Evolutionary conservation across 2,797 vertebrate genomes (phyloP), one percentile per base, ranked within the genome.

Genomic region (Poeciliopsis infans): DNA sequence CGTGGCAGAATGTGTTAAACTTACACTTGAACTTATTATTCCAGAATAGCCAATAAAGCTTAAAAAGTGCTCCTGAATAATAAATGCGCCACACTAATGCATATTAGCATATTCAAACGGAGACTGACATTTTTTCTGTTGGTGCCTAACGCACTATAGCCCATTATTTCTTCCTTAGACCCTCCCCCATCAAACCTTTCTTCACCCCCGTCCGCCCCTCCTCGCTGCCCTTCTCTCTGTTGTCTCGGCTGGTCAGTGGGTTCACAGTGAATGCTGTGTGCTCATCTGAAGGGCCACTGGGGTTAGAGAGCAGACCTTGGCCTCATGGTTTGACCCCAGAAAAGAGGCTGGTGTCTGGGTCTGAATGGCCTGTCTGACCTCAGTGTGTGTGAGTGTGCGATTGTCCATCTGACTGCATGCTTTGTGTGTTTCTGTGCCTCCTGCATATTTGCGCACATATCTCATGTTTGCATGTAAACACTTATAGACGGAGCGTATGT

Each of bases 321-420:
- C 95, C 94, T 94, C 94, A 88, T 91, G 92, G 90, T 89, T 90
- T 95, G 94, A 95, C 94, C 95, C 90, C 83, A 59, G 85, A 92
- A 90, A 91, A 91, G 87, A 94, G 89, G 90, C 94, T 88, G 80
- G 85, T 93, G 95, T 95, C 95, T 95, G 94, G 92, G 86, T 90
- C 94, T 91, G 83, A 82, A 86, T 91, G 93, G 83, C 91, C 93
- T 91, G 92, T 95, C 94, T 95, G 93, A 93, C 93, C 93, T 87
- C 51, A 53, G 51, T 70, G 83, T 49, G 74, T 68, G 66, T 61
- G 61, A 75, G 53, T 59, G 79, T 82, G 68, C 71, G 83, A 66
- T 39, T 23, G 36, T 83, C 43, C 71, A 76, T 84, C 46, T 89
- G 83, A 91, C 77, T 81, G 79, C 72, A 69, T 59, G 76, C 70